Base-by-base conservation (phyloP, 2,113 vertebrate genomes). In the Pandion haliaetus region DNA sequence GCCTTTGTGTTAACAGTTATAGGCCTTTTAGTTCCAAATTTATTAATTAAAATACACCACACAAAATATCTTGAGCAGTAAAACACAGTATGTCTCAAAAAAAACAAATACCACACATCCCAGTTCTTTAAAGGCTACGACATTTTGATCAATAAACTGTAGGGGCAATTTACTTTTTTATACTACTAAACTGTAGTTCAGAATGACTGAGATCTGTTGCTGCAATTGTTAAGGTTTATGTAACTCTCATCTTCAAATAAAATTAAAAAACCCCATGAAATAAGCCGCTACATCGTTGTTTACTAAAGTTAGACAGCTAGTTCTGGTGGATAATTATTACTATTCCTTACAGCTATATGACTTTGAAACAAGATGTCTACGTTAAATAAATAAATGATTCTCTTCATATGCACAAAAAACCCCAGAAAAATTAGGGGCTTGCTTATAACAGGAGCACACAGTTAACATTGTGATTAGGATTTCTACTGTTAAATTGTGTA, bases 101-200 rank as follows among this genome's bases (percentile, higher is more conserved):
- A 34, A 19, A 58, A n/a, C 12, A 54, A 17, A 54, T 17, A 54
- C 9, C 52, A 86, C 29, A 87, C 50, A 95, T 92, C 52, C 69
- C 88, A 93, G 76, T 93, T 87, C 87, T 97, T 91, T 85, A 95
- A 96, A 83, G 83, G 70, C 67, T 93, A 80, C 0, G 26, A 89
- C 54, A 96, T 96, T 97, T 97, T 96, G 95, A 97, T 96, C 89
- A 95, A 96, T 97, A 97, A 97, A 91, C 73, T 79, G 15, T 45
- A 88, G 95, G 78, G 57, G 36, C 58, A 96, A 97, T 95, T 97
- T 94, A 95, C 66, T 87, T 76, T 50, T 97, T 95, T 82, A 86
- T 54, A 85, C 69, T 86, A 95, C 72, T 82, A 76, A 96, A 91
- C 78, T 14, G 15, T 78, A 95, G 86, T 50, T 95, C 59, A 95